Base-by-base conservation (phyloP, 2,797 vertebrate species). In the Manis crassicaudata region DNA sequence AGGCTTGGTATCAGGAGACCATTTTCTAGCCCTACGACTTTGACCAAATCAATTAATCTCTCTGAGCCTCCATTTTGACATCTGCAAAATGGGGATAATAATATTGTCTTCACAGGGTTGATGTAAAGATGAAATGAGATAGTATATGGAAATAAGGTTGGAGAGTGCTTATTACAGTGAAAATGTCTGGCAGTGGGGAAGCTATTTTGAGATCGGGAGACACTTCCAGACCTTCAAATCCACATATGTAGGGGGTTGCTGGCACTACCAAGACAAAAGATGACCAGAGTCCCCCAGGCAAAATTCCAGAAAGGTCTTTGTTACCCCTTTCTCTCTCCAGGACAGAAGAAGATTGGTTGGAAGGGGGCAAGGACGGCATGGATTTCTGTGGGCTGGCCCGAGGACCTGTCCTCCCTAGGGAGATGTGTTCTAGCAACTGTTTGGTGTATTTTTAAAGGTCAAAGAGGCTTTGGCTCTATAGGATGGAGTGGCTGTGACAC, bases 381-480 rank as follows among this genome's bases (percentile, higher is more conserved):
- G 81, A 90, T 95, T 92, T 94, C 92, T 63, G 76, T 62, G 75
- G 65, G 65, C 35, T 77, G 76, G 80, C 95, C 76, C 0, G 40
- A 94, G 68, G 88, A 93, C 58, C 68, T 88, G 86, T 90, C 88
- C 54, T 97, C 92, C 83, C 82, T 14, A 72, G 89, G 76, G 90
- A 97, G 91, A 96, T 86, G 84, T 97, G 95, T 94, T 95, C 94
- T 96, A 97, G 94, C 97, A 97, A 97, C 97, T 97, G 96, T 95
- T 97, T 80, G 92, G 94, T 97, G 73, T 97, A 86, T 96, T 97
- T 97, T 97, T 97, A 98, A 98, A 98, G 96, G 96, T 97, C 97
- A 98, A 67, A 86, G 92, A 98, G 82, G 95, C 95, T 97, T 97
- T 97, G 96, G 96, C 96, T 95, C 97, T 97, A 97, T 98, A 98